Percentiles rank a stretch among this genome's conserved stretches.
Evolutionary conservation across 2,888 invertebrate genomes (phyloP).

Genomic region (Sisyra terminalis): DNA sequence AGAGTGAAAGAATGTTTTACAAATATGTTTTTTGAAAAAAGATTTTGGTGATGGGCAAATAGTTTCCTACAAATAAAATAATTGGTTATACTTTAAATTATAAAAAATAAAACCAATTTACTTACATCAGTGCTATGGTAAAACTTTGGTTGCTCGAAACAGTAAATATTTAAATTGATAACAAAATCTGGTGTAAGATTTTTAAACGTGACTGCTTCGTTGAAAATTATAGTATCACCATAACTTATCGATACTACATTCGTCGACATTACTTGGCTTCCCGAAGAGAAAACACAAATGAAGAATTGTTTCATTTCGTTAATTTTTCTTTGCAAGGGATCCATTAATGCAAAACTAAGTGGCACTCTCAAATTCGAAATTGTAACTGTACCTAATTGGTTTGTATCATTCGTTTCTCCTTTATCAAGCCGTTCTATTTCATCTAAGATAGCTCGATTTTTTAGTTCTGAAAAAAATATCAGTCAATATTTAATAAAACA

Average conservation of each 20-base stretch:
- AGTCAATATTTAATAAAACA: too few species aligned
- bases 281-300: neutral
- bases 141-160: constrained; percentile 1
- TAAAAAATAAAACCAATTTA: too few species aligned
- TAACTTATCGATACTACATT: neutral
- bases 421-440: constrained; percentile 1
- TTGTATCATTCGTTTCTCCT: neutral
- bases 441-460: constrained; percentile 4
- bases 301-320: neutral
- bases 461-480: neutral
- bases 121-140: neutral
- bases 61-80: neutral
- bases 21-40: constrained; percentile 3
- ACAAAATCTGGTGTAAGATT: constrained; percentile 1
- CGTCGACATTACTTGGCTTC: neutral
- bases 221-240: neutral
- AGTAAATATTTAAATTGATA: neutral
- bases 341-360: neutral
- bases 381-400: neutral
- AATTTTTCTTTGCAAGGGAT: neutral
- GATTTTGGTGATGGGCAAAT: neutral
- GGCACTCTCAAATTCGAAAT: neutral
- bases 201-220: neutral
- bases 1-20: neutral
- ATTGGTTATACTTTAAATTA: too few species aligned